These are phyloP conservation scores for Ceratotherium simum DNA, from an alignment of 2,113 vertebrate species.

Conservation along the genomic window DNA sequence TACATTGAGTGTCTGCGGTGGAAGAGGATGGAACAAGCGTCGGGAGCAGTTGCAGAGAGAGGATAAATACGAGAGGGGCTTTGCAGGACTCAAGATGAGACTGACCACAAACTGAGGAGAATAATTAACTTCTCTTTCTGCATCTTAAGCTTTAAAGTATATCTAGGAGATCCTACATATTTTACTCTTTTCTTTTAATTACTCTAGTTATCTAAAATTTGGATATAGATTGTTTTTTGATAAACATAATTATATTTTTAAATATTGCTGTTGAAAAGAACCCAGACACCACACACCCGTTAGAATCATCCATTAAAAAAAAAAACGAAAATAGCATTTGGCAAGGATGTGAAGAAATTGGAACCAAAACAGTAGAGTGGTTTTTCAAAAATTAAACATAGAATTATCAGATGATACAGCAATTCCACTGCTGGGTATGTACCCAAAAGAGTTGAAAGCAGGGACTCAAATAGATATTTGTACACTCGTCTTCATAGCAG, in stretches of 20 bases:
- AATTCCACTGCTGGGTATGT: background rate
- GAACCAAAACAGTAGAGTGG: background rate
- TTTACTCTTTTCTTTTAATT: background rate
- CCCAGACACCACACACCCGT: background rate
- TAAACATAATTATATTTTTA: background rate
- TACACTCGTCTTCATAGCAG: background rate
- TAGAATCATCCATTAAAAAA: background rate
- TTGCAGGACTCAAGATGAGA: background rate
- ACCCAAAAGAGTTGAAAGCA: background rate
- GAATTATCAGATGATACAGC: background rate
- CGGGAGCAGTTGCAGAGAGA: no score
- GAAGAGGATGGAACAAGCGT: no score
- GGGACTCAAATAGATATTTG: background rate
- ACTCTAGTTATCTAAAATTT: background rate
- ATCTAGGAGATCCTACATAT: background rate
- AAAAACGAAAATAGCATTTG: background rate
- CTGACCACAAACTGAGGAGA: background rate
- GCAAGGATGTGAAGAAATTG: background rate
- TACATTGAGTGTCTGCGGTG: no score
- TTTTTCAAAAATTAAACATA: background rate
- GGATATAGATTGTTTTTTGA: background rate
- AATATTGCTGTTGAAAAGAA: background rate
- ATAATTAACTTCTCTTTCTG: background rate
- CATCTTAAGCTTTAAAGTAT: background rate
- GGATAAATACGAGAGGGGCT: background rate